Conservation (phyloP, 2,113 vertebrate genomes). For the Crypturellus undulatus region DNA sequence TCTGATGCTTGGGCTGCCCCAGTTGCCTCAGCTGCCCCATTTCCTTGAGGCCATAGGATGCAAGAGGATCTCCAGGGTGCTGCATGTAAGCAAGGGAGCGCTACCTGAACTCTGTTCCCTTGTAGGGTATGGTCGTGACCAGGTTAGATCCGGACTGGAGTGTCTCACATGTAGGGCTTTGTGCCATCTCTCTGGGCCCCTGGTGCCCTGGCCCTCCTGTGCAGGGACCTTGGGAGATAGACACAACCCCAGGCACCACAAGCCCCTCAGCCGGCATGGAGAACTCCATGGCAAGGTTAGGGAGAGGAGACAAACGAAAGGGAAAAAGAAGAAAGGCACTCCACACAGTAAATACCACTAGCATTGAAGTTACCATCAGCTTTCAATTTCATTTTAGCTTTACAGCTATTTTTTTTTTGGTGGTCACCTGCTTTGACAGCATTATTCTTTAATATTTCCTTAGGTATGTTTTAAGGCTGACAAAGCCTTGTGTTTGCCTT, state of each 20-base stretch:
- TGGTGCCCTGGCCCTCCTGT: too few relatives aligned
- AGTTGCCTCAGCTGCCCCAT: too few relatives aligned
- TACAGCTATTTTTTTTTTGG: not conserved
- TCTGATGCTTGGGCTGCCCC: too few relatives aligned
- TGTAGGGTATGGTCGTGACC: not conserved
- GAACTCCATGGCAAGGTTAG: not conserved
- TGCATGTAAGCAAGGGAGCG: too few relatives aligned
- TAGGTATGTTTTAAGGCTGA: not conserved
- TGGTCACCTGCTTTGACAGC: not conserved
- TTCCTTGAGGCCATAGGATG: too few relatives aligned
- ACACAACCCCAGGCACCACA: not conserved
- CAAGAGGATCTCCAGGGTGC: too few relatives aligned
- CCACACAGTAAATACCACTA: accelerated
- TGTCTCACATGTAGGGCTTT: not conserved
- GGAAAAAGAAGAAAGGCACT: not conserved
- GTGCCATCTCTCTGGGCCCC: not conserved
- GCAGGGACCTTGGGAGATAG: not conserved
- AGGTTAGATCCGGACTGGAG: not conserved
- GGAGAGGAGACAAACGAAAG: not conserved
- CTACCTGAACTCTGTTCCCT: too few relatives aligned
- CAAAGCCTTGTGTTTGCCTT: not conserved
- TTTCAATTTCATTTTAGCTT: not conserved
- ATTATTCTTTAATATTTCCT: not conserved
- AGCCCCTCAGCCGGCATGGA: not conserved
- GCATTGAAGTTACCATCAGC: not conserved